Evolutionary conservation across 2,888 invertebrate genomes (phyloP).

Genomic region (Trichopria drosophilae): DNA sequence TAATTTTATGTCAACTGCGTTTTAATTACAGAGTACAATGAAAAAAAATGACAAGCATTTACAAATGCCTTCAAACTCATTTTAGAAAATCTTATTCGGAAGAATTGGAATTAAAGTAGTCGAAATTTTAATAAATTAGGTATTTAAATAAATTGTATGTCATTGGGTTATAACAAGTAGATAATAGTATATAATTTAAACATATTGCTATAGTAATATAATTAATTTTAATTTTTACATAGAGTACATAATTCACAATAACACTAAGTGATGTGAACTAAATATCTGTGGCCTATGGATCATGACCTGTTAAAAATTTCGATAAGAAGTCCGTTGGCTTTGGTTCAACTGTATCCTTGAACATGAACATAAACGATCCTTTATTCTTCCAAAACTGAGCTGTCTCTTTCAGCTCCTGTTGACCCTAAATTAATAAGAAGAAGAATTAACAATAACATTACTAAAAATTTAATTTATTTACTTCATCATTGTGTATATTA

Average conservation of each 20-base stretch:
- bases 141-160: too few relatives aligned
- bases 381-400: constrained; percentile 88
- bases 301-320: constrained; percentile 78
- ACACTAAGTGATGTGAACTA: constrained; percentile 9
- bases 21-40: too few relatives aligned
- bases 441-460: background rate
- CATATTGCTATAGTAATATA: too few relatives aligned
- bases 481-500: background rate
- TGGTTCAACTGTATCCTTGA: constrained; percentile 80
- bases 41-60: too few relatives aligned
- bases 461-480: background rate
- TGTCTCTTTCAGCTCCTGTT: constrained; percentile 91
- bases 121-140: too few relatives aligned
- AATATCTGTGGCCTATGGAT: constrained; percentile 52
- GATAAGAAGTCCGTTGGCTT: constrained; percentile 90
- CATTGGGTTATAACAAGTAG: too few relatives aligned
- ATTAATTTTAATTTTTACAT: too few relatives aligned
- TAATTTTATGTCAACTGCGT: too few relatives aligned
- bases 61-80: too few relatives aligned
- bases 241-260: background rate
- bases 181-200: too few relatives aligned
- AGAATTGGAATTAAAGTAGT: too few relatives aligned
- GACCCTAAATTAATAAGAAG: constrained; percentile 68
- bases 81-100: too few relatives aligned
- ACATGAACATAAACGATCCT: constrained; percentile 83